Evolutionary conservation across 2,797 vertebrate genomes (phyloP), one percentile per base, ranked within the genome.

Genomic region (Linurgus olivaceus): DNA sequence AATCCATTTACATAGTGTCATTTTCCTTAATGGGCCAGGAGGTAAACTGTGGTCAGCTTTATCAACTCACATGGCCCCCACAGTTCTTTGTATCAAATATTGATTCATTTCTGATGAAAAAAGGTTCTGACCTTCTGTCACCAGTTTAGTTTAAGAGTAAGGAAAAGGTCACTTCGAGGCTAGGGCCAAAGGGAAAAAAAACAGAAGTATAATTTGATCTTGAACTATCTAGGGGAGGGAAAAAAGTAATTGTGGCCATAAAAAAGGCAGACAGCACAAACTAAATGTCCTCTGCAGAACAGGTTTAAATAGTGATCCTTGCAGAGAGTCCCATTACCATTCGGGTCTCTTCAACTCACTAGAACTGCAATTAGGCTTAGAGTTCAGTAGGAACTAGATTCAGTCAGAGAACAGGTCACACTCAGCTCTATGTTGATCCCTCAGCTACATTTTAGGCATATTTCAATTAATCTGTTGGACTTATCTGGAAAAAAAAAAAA

Each of bases 151-250:
- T 89, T 75, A 94, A 93, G 73, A 94, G 59, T 70, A 88, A 73
- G 51, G 70, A 95, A 95, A 94, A 92, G 86, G 87, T 94, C 89
- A 83, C 78, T 94, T 95, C 20, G 92, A 93, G 94, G 93, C 86
- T 95, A 90, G 72, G 79, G 93, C 62, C 40, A 58, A 80, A 75
- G 52, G 17, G 18, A 4, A 16, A 26, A 38, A 40, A 74, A 63
- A 31, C 38, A 29, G 15, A 26, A 73, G n/a, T 17, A 90, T 29
- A 70, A 84, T 21, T 73, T 73, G 63, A 92, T 95, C 70, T 91
- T 95, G 90, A 84, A 88, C 45, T 79, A 96, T 61, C 68, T 72
- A 71, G 28, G 31, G 3, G 4, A 73, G 3, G 7, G 25, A 10
- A 59, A 88, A 90, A 91, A 70, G 29, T 33, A 86, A 72, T 40